Percentiles rank a stretch among this genome's conserved stretches.
These are phyloP conservation scores for Oplegnathus fasciatus DNA, from an alignment of 2,113 vertebrate species.

Conservation along the genomic window DNA sequence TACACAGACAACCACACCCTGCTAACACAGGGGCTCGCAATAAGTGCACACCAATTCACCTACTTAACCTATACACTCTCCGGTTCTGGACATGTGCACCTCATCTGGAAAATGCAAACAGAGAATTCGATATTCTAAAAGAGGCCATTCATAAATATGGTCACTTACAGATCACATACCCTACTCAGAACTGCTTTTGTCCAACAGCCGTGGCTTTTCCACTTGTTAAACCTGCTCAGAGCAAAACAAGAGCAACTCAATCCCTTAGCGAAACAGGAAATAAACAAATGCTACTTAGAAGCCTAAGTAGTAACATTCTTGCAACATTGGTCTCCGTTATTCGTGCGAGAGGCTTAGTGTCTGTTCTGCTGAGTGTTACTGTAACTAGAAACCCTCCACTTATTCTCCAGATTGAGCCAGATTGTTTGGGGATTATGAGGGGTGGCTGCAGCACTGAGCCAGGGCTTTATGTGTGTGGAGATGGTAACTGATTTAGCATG, in stretches of 20 bases:
- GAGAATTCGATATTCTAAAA: conserved; percentile 29
- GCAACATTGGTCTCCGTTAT: conserved; percentile 29
- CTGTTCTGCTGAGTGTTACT: conserved; percentile 68
- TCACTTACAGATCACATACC: conserved; percentile 12
- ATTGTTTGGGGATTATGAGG: conserved; percentile 84
- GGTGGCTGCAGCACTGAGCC: conserved; percentile 75
- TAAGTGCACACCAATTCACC: conserved; percentile 56
- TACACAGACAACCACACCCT: conserved; percentile 61
- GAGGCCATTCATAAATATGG: conserved; percentile 29
- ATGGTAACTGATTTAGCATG: conserved; percentile 87
- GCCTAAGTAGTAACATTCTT: conserved; percentile 48
- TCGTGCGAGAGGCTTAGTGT: conserved; percentile 34
- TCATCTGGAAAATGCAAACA: conserved; percentile 52
- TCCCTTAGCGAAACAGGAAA: conserved; percentile 52
- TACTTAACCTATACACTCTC: conserved; percentile 67
- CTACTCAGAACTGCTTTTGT: background rate
- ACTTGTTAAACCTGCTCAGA: conserved; percentile 11
- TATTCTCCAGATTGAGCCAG: conserved; percentile 81
- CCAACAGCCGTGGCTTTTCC: conserved; percentile 2
- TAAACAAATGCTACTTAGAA: conserved; percentile 61
- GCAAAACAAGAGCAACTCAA: conserved; percentile 34
- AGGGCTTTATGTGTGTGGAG: conserved; percentile 74
- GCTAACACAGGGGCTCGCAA: conserved; percentile 13
- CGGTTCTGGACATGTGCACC: conserved; percentile 38
- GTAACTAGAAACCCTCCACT: conserved; percentile 80